Evolutionary conservation across 1,140 invertebrate genomes (phyloP).

Genomic region (Ladona fulva): DNA sequence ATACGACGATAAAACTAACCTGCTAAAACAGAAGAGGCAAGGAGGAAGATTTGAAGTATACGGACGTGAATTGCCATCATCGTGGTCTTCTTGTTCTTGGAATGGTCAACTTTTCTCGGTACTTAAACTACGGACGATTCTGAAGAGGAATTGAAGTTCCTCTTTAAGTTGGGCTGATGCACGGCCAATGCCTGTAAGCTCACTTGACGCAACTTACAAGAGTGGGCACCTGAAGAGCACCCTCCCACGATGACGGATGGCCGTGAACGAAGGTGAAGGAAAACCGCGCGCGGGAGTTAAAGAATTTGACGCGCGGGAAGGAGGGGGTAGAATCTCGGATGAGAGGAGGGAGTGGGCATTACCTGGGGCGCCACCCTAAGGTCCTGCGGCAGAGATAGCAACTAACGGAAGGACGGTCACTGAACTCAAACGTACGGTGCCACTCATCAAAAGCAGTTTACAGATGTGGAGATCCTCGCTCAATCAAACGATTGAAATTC

Average conservation of each 20-base stretch:
- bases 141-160: too few relatives aligned
- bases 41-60: background rate
- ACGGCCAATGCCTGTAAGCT: too few relatives aligned
- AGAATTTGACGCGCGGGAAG: background rate
- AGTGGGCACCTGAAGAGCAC: too few relatives aligned
- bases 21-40: background rate
- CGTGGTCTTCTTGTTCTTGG: too few relatives aligned
- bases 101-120: too few relatives aligned
- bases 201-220: too few relatives aligned
- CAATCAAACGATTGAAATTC: too few relatives aligned
- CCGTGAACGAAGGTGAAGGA: background rate
- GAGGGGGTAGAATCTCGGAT: background rate
- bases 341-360: background rate
- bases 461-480: too few relatives aligned
- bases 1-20: background rate
- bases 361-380: background rate
- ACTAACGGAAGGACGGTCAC: conserved; percentile 6
- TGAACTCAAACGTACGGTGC: background rate
- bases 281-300: background rate
- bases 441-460: too few relatives aligned
- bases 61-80: background rate
- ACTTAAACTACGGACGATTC: too few relatives aligned
- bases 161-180: too few relatives aligned
- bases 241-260: background rate
- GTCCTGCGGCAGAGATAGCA: background rate